Evolutionary conservation across 2,113 vertebrate genomes (phyloP).

Genomic region (Amblyornis subalaris): DNA sequence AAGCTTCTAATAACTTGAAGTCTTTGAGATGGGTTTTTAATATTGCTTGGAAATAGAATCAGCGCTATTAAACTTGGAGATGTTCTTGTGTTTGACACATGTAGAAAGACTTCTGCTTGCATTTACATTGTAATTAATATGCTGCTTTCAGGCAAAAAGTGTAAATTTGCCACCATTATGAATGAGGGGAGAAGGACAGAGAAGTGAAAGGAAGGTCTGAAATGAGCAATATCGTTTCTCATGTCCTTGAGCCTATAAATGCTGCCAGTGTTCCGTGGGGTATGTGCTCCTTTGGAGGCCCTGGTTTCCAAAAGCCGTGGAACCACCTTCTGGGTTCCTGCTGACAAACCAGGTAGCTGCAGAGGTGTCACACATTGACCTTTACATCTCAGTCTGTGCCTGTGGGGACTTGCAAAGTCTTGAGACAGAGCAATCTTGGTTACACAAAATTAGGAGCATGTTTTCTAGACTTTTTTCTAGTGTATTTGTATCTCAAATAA

Average conservation of each 20-base stretch:
- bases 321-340: background rate
- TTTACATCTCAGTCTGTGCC: background rate
- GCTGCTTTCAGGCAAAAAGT: background rate
- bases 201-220: background rate
- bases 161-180: background rate
- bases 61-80: background rate
- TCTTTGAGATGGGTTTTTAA: background rate
- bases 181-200: background rate
- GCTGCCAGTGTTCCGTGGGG: background rate
- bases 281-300: background rate
- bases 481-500: background rate
- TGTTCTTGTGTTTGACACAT: background rate
- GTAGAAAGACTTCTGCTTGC: background rate
- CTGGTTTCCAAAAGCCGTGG: background rate
- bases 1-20: constrained; percentile 4
- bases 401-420: background rate
- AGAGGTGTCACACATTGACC: background rate
- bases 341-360: background rate
- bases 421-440: background rate
- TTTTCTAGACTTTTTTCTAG: background rate
- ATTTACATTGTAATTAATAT: background rate
- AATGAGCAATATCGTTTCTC: fast-evolving
- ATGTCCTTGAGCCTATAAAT: fast-evolving
- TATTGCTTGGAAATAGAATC: constrained; percentile 18
- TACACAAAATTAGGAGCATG: background rate